Base-by-base conservation (phyloP, 2,113 vertebrate genomes). In the Formicarius rufipectus region DNA sequence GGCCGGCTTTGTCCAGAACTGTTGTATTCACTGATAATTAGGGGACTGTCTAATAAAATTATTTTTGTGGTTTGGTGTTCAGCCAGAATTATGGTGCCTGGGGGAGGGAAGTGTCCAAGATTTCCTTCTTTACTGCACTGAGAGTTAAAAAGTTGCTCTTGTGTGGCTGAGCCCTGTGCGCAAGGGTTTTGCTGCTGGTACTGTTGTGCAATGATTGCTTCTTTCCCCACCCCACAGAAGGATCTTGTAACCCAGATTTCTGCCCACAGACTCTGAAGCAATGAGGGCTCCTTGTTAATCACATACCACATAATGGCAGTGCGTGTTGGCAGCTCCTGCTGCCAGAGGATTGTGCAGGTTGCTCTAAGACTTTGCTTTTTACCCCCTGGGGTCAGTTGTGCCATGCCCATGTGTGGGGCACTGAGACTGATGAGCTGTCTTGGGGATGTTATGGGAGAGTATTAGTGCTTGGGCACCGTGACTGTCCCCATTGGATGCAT, bases 261-360 rank as follows among this genome's bases (percentile, higher is more conserved):
- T 87, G 47, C 69, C 66, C 52, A 16, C 56, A 35, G 77, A 35
- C 59, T 80, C 53, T 30, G 81, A 87, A 83, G 63, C 59, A 76
- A 20, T 20, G 15, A 84, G 53, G n/a, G 10, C 69, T 45, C 9
- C 18, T n/a, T 3, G 0, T 72, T 89, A 75, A 59, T 84, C 40
- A 37, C 18, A 5, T 56, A 31, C 22, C n/a, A 28, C 3, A 0
- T 20, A 21, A 28, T 49, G 2, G 35, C 56, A 69, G 1, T 40
- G 40, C 2, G 1, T 62, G 35, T 35, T 0, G 0, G 59, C 74
- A 91, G 87, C 45, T 79, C n/a, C n/a, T 0, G 2, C 67, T 91
- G 68, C 53, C 33, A 28, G 40, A n/a, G 23, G 25, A 31, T 44
- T 79, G 56, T 72, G 58, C 0, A 2, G 58, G 44, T 13, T 79